Base-by-base conservation (phyloP, 2,113 vertebrate species). In the Cyanistes caeruleus region DNA sequence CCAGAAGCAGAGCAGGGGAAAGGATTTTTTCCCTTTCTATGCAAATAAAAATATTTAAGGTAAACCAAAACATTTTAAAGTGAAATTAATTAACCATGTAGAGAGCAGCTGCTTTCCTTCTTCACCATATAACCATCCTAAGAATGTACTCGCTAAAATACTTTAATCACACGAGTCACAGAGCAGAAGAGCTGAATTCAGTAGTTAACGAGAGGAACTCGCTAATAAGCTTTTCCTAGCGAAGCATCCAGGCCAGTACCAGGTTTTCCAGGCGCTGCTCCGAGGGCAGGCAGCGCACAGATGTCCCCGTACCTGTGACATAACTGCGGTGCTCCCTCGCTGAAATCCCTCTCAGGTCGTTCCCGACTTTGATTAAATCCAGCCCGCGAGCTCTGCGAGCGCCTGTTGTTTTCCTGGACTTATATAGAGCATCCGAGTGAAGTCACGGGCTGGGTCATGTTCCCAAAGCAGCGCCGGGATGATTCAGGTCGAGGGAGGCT, bases 281-380 rank as follows among this genome's bases (percentile, higher is more conserved):
- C 0, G 13, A 20, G 3, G 5, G 12, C 51, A 31, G 79, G 52
- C 70, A 62, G 23, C 5, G 9, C 8, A 11, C 60, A 37, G 70
- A 13, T 20, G 41, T 65, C 70, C 63, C 84, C 95, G 12, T 98
- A 99, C 99, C 99, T 99, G 99, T 84, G 99, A 99, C 99, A 99
- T 99, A 87, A 82, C 95, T 94, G 94, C 44, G 72, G 78, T 3
- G 55, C 43, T 68, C 25, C 4, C 87, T 79, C 48, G 2, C 15
- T 10, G 60, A 41, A 74, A 84, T 73, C 83, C 86, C 78, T 78
- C 75, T 1, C 56, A 43, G 78, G 86, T 46, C 13, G 62, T 15
- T 76, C 86, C 88, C 17, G 35, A 67, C 92, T 92, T 25, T 43
- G 84, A 46, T 75, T 62, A 84, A 86, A 94, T 84, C 87, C 95